Evolutionary conservation across 2,113 vertebrate genomes (phyloP).

Genomic region (Formicarius rufipectus): DNA sequence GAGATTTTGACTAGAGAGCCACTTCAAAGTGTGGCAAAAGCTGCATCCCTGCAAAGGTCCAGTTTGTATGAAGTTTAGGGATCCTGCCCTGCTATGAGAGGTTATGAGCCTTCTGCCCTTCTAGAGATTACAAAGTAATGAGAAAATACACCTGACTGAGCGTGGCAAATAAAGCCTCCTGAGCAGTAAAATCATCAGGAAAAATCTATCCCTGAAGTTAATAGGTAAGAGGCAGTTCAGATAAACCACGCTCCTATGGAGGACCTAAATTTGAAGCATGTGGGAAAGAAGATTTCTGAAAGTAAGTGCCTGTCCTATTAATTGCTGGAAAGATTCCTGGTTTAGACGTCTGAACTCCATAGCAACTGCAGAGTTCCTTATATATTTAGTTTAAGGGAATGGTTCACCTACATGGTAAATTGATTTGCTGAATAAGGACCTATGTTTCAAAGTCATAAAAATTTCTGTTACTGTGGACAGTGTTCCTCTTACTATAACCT

Average conservation of each 20-base stretch:
- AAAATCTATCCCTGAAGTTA: not conserved
- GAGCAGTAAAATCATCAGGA: not conserved
- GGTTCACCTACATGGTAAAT: not conserved
- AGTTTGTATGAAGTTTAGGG: not conserved
- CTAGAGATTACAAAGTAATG: not conserved
- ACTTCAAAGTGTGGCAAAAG: not conserved
- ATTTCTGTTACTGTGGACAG: not conserved
- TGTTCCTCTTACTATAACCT: not conserved
- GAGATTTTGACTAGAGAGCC: not conserved
- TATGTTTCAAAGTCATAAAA: not conserved
- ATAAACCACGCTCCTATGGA: not conserved
- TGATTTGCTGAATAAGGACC: not conserved
- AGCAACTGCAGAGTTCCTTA: not conserved
- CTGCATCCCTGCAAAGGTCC: not conserved
- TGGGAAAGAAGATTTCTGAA: conserved; percentile 2
- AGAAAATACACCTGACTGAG: not conserved
- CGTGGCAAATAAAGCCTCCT: not conserved
- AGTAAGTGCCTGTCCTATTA: not conserved
- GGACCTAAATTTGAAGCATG: conserved; percentile 4
- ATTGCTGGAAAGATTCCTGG: not conserved
- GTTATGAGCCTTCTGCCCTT: not conserved
- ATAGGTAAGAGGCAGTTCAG: not conserved
- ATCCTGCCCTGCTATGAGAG: not conserved
- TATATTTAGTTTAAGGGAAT: not conserved
- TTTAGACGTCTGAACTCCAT: not conserved